Percentiles rank a stretch among this genome's conserved stretches.
Conservation (phyloP, 2,888 invertebrate genomes). For the Ctenicera cuprea region DNA sequence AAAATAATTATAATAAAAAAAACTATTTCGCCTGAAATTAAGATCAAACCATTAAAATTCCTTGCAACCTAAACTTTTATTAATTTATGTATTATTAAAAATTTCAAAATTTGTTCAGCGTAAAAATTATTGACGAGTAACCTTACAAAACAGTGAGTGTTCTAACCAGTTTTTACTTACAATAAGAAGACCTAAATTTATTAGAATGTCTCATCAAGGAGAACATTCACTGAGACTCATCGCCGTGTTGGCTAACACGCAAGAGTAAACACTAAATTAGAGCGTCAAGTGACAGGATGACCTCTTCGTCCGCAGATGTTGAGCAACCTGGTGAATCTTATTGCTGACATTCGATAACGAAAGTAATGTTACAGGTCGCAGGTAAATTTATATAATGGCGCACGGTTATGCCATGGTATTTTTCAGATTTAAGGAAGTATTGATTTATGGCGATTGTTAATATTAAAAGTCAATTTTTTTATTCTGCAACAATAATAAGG, state of each 20-base stretch:
- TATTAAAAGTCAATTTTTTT: background rate
- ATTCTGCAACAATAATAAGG: too few species aligned
- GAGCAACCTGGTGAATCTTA: constrained; percentile 43
- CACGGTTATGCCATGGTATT: background rate
- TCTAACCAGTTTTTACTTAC: background rate
- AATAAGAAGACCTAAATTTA: constrained; percentile 33
- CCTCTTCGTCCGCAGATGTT: constrained; percentile 40
- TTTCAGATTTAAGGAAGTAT: background rate
- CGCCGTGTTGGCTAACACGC: constrained; percentile 22
- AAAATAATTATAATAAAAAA: too few species aligned
- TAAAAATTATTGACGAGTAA: too few species aligned
- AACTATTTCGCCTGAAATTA: too few species aligned
- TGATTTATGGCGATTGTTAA: background rate
- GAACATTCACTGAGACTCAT: constrained; percentile 31
- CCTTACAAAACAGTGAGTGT: constrained; percentile 18
- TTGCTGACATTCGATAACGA: constrained; percentile 36
- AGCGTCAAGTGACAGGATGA: constrained; percentile 46
- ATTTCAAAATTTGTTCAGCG: too few species aligned
- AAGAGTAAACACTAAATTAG: constrained; percentile 37
- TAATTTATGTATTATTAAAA: too few species aligned
- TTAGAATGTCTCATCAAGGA: constrained; percentile 42
- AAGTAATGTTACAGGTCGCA: constrained; percentile 38
- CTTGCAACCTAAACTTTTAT: too few species aligned
- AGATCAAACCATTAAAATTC: too few species aligned
- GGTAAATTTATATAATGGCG: constrained; percentile 16